Evolutionary conservation across 2,113 vertebrate genomes (phyloP).

Genomic region (Planiliza haematocheilus): DNA sequence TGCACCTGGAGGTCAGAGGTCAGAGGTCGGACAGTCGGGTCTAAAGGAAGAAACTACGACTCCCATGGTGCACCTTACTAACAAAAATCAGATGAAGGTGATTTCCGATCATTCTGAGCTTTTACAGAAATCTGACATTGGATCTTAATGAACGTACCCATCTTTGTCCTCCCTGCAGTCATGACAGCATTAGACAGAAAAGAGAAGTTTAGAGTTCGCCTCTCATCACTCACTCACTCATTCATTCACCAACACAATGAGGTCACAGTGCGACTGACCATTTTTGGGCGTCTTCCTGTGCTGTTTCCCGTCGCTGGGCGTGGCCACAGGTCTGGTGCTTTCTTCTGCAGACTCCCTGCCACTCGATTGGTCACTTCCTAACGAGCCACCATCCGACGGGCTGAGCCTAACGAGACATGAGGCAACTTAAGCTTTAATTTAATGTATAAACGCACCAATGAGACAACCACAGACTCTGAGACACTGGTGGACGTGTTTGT

Average conservation of each 20-base stretch:
- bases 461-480: too few relatives aligned
- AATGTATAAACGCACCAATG: too few relatives aligned
- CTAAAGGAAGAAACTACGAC: neutral
- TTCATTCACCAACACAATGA: too few relatives aligned
- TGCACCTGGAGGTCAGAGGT: constrained; percentile 69
- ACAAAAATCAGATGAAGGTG: neutral
- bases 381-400: constrained; percentile 94
- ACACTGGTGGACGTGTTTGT: too few relatives aligned
- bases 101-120: neutral
- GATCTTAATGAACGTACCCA: constrained; percentile 52
- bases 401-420: constrained; percentile 84
- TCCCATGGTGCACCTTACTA: neutral
- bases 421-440: too few relatives aligned
- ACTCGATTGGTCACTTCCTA: constrained; percentile 93
- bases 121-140: constrained; percentile 4
- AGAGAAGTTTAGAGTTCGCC: neutral
- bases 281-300: constrained; percentile 85
- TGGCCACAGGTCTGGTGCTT: constrained; percentile 81
- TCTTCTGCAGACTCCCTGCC: constrained; percentile 92
- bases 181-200: constrained; percentile 16
- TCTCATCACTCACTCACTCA: neutral
- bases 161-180: constrained; percentile 66
- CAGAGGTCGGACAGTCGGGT: constrained; percentile 5
- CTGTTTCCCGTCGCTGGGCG: constrained; percentile 84
- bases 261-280: constrained; percentile 76